Evolutionary conservation across 2,797 vertebrate species (phyloP), one percentile per base, ranked within the genome.

Genomic region (Danio kyathit): DNA sequence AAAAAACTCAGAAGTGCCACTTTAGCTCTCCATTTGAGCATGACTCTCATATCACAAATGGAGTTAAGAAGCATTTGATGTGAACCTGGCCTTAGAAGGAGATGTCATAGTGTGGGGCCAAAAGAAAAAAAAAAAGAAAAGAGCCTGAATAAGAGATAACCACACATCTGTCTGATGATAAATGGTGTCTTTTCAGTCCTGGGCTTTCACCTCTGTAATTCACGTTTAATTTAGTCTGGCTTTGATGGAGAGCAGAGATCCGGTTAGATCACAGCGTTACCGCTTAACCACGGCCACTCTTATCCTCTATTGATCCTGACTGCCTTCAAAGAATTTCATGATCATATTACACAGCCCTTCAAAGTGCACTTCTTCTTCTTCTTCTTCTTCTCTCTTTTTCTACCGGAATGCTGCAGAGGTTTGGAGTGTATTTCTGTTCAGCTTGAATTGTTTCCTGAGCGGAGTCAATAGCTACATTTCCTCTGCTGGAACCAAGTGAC

Each of bases 371-470:
- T 8, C 29, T 29, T 29, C n/a, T n/a, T 8, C 29, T 29, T 29
- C n/a, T n/a, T n/a, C n/a, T n/a, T n/a, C 14, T 41, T 56, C 44
- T 56, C 54, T 10, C 14, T 44, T n/a, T 77, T 60, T 76, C 65
- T 69, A 74, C 76, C 14, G 21, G 44, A 60, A 76, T 73, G 61
- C 56, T 63, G 59, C 64, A 19, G 65, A 63, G 73, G 80, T 82
- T 59, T 73, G 9, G 10, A 73, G 69, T 38, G 63, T 66, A 79
- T 76, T 63, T 82, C 69, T 83, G 84, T 84, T 84, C 86, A 69
- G 81, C 79, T 76, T 49, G 43, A 56, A 61, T 78, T 69, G 57
- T 80, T 82, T 86, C 77, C 78, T 82, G 72, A 80, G 46, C 19
- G 44, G 29, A 63, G 81, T 85, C 76, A 75, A 83, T 81, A 80